Evolutionary conservation across 1,140 invertebrate species (phyloP), one percentile per base, ranked within the genome.

Genomic region (Papilio aristodemus): DNA sequence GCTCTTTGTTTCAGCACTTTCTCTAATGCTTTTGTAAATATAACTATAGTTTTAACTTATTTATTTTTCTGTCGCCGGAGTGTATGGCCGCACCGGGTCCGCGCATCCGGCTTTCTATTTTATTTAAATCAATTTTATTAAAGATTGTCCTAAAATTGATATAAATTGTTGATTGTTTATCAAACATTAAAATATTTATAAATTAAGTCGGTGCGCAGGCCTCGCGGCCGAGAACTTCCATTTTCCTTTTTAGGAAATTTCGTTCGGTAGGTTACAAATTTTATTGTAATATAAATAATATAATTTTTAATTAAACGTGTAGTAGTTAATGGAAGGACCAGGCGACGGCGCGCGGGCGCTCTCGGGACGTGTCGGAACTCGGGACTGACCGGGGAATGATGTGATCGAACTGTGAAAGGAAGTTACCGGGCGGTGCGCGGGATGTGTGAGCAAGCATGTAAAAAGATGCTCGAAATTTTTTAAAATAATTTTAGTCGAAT

Each of bases 231-330:
- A 71, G 64, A 70, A 74, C 74, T 60, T 46, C 72, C 71, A 69
- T 78, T 88, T 90, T 87, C 87, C 83, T 87, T 89, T 88, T 78
- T 87, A 89, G 87, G 85, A 81, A 89, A 90, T 84, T 87, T 90
- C 83, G 89, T 89, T 90, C 85, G 84, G 73, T 91, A 91, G 89
- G 84, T 90, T 89, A 89, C 81, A 89, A 90, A 90, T 91, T 90
- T 89, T 90, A 91, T 90, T 90, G 87, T 91, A 91, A 87, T 81
- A 84, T 88, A 87, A 79, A 81, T 85, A 81, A 76, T 72, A 72
- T 75, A 80, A 79, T 80, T 81, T 80, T 81, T n/a, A 83, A 83
- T 76, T 81, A 83, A 80, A 79, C 77, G 76, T 78, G 76, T 83
- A 79, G 78, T 85, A 87, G 78, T 80, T 81, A 85, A 91, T 89